These are phyloP conservation scores for Parochlus steinenii DNA, from an alignment of 2,888 invertebrate genomes.

Conservation along the genomic window DNA sequence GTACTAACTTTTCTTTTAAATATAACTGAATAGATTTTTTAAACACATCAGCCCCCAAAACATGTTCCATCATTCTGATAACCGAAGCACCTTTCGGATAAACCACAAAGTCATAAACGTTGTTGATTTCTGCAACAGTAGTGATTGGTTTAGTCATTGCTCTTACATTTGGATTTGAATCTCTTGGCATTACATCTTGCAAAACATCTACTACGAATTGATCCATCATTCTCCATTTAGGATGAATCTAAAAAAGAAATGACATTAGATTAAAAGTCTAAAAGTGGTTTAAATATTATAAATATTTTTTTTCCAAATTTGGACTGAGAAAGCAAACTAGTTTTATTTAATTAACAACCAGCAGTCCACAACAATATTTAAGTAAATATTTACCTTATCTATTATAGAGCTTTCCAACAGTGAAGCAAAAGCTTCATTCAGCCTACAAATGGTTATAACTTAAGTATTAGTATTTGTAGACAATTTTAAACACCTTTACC, in stretches of 20 bases:
- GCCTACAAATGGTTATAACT: no score
- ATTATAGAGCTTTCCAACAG: constrained; percentile 48
- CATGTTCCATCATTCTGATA: constrained; percentile 40
- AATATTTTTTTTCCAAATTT: neutral
- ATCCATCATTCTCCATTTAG: constrained; percentile 29
- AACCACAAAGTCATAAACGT: constrained; percentile 40
- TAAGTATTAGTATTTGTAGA: no score
- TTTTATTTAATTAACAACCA: neutral
- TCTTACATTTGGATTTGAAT: constrained; percentile 33
- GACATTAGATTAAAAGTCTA: no score
- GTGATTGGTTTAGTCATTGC: constrained; percentile 36
- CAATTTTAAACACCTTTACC: no score
- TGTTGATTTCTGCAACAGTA: constrained; percentile 33
- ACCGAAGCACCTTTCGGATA: constrained; percentile 38
- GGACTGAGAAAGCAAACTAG: neutral
- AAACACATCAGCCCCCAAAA: constrained; percentile 36
- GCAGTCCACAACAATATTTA: neutral
- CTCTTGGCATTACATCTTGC: constrained; percentile 23
- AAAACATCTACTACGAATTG: constrained; percentile 28
- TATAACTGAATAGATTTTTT: constrained; percentile 34
- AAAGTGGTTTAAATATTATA: no score
- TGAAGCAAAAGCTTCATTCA: constrained; percentile 48
- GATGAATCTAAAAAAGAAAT: constrained; percentile 22
- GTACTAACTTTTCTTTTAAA: constrained; percentile 28
- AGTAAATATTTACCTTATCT: constrained; percentile 31